Conservation (phyloP, 2,888 invertebrate genomes). For the Oscheius sp. region DNA sequence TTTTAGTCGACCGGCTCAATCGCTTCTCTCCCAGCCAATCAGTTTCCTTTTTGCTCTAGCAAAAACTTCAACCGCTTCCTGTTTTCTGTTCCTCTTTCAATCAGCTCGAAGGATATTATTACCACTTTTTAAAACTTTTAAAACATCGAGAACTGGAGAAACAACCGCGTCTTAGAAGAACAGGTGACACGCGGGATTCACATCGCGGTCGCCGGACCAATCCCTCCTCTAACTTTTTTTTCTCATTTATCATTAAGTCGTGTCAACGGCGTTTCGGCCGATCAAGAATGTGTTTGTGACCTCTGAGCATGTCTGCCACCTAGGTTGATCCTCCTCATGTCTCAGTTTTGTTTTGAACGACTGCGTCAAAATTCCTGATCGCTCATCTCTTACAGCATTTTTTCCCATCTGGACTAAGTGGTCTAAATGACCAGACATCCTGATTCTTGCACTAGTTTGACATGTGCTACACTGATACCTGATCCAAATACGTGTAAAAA, state of each 20-base stretch:
- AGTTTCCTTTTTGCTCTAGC: background rate
- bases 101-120: background rate
- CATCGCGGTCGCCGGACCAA: slow-evolving; percentile 33
- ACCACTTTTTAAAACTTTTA: background rate
- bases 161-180: slow-evolving; percentile 27
- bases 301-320: no score
- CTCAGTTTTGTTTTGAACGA: background rate
- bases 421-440: no score
- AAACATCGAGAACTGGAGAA: slow-evolving; percentile 10
- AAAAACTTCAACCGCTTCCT: background rate
- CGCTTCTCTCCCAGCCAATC: no score
- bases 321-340: background rate
- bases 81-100: background rate
- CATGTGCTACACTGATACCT: no score
- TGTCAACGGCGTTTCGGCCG: slow-evolving; percentile 15
- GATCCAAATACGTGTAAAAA: no score
- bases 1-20: no score
- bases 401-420: no score
- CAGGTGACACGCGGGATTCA: slow-evolving; percentile 34
- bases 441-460: no score
- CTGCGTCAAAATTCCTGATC: background rate
- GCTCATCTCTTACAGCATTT: no score
- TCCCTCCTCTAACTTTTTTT: slow-evolving; percentile 26
- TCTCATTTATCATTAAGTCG: slow-evolving; percentile 22
- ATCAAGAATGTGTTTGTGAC: slow-evolving; percentile 25